Percentiles rank a stretch among this genome's conserved stretches.
phyloP scores from a whole-genome alignment of 2,113 vertebrate genomes.

The Sapayoa aenigma region DNA sequence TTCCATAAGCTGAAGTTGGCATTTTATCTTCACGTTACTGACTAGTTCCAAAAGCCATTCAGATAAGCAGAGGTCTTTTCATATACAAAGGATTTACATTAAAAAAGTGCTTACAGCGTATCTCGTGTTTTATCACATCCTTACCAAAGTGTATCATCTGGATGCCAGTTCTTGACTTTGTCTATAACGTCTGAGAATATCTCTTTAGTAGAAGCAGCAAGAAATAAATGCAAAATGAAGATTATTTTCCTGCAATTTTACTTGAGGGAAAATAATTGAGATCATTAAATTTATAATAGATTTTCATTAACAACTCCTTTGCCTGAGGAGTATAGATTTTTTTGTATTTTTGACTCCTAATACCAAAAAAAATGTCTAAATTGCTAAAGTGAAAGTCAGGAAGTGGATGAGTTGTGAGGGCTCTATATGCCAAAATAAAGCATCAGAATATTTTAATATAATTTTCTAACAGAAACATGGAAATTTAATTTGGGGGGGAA shows the following conservation, averaged over 20 bases:
- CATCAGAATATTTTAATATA: not conserved
- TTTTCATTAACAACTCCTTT: not conserved
- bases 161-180: not conserved
- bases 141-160: not conserved
- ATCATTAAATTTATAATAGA: not conserved
- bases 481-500: not conserved
- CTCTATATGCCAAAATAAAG: not conserved
- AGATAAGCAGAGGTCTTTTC: not conserved
- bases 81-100: not conserved
- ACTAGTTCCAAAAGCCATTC: not conserved
- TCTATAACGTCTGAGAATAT: not conserved
- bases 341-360: not conserved
- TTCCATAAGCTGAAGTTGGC: not conserved
- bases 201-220: not conserved
- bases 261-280: not conserved
- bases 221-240: not conserved
- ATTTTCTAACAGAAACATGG: not conserved
- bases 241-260: not conserved
- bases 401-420: not conserved
- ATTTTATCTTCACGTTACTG: not conserved
- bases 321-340: not conserved
- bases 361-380: not conserved
- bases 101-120: not conserved
- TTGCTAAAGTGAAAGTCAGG: not conserved
- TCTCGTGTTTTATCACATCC: not conserved